phyloP scores from a whole-genome alignment of 2,888 invertebrate species.

The Polymixis lichenea region DNA sequence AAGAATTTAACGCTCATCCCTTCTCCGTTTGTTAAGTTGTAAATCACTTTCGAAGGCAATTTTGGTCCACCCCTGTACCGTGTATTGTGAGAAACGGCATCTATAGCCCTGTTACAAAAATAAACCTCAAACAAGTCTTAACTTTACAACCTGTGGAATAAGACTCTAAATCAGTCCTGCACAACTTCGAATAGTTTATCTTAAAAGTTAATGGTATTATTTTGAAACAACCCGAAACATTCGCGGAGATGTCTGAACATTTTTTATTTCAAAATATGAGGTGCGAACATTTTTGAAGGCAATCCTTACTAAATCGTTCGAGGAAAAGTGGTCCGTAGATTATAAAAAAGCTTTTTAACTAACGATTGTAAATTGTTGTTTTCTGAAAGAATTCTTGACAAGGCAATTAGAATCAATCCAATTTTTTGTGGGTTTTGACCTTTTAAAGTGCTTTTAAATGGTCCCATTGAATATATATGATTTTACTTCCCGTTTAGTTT shows the following conservation, averaged over 20 bases:
- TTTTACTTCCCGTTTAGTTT: no score
- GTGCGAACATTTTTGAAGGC: conserved; percentile 20
- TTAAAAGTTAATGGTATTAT: conserved; percentile 26
- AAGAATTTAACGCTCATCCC: neutral
- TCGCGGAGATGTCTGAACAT: conserved; percentile 6
- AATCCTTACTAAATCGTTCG: conserved; percentile 12
- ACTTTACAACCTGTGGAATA: conserved; percentile 13
- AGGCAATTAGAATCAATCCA: neutral
- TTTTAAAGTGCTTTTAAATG: neutral
- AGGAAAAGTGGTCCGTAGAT: neutral
- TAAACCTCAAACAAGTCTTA: conserved; percentile 14
- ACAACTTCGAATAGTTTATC: conserved; percentile 12
- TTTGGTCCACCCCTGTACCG: conserved; percentile 39
- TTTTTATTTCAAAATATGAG: conserved; percentile 25
- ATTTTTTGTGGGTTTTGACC: neutral
- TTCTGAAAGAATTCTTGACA: neutral
- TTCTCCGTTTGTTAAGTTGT: conserved; percentile 31
- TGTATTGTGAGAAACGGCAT: conserved; percentile 41
- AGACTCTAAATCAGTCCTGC: conserved; percentile 9
- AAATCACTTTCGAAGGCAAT: conserved; percentile 55
- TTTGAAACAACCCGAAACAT: conserved; percentile 28
- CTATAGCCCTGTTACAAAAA: conserved; percentile 28
- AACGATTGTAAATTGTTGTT: neutral
- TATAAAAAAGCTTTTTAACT: neutral
- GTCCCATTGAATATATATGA: no score